phyloP scores from a whole-genome alignment of 37 sponge, comb jelly and placozoan species.

The Aplysina aerophoba region DNA sequence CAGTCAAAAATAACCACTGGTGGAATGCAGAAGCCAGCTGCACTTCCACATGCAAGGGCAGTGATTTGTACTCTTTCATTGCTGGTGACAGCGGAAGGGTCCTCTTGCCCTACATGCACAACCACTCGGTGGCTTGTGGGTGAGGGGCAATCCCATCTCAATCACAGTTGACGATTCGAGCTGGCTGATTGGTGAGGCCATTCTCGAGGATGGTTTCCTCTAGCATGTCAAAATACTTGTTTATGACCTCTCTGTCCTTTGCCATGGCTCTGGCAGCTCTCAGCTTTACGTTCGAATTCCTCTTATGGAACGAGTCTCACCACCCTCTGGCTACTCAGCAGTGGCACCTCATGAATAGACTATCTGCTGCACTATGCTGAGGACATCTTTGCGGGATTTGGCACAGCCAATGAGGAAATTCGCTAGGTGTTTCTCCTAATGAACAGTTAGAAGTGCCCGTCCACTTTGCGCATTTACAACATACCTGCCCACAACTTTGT shows the following conservation, averaged over 20 bases:
- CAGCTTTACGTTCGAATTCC: neutral
- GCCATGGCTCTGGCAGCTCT: neutral
- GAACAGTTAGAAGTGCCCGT: neutral
- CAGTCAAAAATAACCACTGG: slow-evolving; percentile 41
- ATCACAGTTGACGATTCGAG: slow-evolving; percentile 34
- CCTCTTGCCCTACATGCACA: slow-evolving; percentile 16
- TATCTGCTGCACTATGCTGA: slow-evolving; percentile 29
- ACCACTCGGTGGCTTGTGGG: slow-evolving; percentile 22
- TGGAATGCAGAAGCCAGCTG: slow-evolving; percentile 26
- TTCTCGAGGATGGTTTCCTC: slow-evolving; percentile 19
- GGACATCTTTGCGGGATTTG: slow-evolving; percentile 28
- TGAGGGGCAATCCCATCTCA: slow-evolving; percentile 38
- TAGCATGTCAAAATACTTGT: slow-evolving; percentile 37
- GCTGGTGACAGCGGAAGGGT: slow-evolving; percentile 32
- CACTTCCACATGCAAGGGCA: slow-evolving; percentile 37
- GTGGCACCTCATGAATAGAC: neutral
- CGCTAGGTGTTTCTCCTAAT: slow-evolving; percentile 25
- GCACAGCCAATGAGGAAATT: slow-evolving; percentile 30
- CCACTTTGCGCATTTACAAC: neutral
- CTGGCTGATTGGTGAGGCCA: slow-evolving; percentile 29
- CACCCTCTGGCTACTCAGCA: slow-evolving; percentile 1
- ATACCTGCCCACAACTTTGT: neutral
- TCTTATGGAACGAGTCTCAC: slow-evolving; percentile 13
- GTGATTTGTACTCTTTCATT: slow-evolving; percentile 36
- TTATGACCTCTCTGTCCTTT: neutral